phyloP scores from a whole-genome alignment of 2,888 invertebrate genomes.

The Apodemia hepburni region DNA sequence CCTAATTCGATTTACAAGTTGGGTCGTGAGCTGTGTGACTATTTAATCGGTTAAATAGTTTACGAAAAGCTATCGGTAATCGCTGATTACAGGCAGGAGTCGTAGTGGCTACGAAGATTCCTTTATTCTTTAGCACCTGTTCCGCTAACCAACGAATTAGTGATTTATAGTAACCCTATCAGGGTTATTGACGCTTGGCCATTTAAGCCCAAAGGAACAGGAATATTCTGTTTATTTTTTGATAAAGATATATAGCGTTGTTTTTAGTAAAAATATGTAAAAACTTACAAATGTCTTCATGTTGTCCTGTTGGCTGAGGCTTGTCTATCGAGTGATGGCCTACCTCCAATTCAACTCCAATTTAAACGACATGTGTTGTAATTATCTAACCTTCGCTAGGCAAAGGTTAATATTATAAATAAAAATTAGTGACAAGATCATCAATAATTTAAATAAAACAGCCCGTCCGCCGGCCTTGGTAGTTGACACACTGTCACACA shows the following conservation, averaged over 20 bases:
- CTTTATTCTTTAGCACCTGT: too few species aligned
- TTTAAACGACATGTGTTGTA: constrained; percentile 11
- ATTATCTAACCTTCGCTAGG: not conserved
- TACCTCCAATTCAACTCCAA: not conserved
- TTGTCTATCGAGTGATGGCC: not conserved
- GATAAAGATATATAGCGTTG: not conserved
- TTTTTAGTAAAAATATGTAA: not conserved
- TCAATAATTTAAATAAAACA: not conserved
- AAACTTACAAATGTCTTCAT: constrained; percentile 35
- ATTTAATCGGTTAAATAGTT: too few species aligned
- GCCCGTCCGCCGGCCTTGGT: not conserved
- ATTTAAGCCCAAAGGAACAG: not conserved
- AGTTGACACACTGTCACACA: not conserved
- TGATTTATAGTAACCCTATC: too few species aligned
- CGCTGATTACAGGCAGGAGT: too few species aligned
- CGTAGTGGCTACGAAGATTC: too few species aligned
- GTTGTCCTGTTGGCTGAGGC: constrained; percentile 20
- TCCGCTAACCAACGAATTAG: too few species aligned
- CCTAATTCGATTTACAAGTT: too few species aligned
- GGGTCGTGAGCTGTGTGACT: too few species aligned
- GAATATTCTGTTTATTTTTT: not conserved
- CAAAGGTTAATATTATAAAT: constrained; percentile 8
- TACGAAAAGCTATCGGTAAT: too few species aligned
- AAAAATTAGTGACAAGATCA: constrained; percentile 4
- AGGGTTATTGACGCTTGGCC: not conserved